phyloP scores from a whole-genome alignment of 2,888 invertebrate species.

The Camptogramma bilineatum region DNA sequence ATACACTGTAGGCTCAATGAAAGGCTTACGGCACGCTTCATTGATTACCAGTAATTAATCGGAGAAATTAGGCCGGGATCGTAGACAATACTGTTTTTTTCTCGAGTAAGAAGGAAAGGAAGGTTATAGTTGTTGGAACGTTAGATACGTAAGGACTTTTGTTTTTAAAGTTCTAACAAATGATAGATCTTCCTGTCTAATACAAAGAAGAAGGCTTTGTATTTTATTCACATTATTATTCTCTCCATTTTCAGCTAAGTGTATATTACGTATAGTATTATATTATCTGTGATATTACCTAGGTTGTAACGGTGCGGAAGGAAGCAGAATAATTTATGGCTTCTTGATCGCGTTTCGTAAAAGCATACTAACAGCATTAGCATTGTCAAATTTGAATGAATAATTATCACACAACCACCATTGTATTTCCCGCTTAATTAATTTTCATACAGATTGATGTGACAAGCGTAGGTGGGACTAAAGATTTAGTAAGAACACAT shows the following conservation, averaged over 20 bases:
- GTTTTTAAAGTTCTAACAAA: no score
- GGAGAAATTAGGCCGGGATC: slow-evolving; percentile 36
- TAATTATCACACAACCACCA: slow-evolving; percentile 49
- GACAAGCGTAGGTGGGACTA: slow-evolving; percentile 47
- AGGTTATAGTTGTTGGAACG: background rate
- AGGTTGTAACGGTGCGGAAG: background rate
- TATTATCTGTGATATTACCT: no score
- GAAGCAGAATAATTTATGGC: slow-evolving; percentile 2
- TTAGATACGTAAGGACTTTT: no score
- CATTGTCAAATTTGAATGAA: slow-evolving; percentile 30
- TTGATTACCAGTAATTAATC: slow-evolving; percentile 44
- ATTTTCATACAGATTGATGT: slow-evolving; percentile 49
- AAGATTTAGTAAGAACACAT: slow-evolving; percentile 14
- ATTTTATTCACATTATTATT: no score
- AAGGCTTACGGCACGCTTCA: slow-evolving; percentile 65
- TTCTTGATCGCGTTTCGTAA: slow-evolving; percentile 13
- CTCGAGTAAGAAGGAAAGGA: background rate
- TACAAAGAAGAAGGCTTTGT: no score
- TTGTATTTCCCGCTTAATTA: slow-evolving; percentile 46
- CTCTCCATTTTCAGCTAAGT: background rate
- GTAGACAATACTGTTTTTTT: slow-evolving; percentile 11
- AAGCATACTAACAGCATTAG: slow-evolving; percentile 3
- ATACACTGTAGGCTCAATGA: slow-evolving; percentile 64
- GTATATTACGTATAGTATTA: no score
- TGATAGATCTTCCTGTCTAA: no score